A percentile compares a stretch with the other conserved stretches of the same genome.
These are phyloP conservation scores for Eumerus sabulonum DNA, from an alignment of 2,888 invertebrate species.

Conservation along the genomic window DNA sequence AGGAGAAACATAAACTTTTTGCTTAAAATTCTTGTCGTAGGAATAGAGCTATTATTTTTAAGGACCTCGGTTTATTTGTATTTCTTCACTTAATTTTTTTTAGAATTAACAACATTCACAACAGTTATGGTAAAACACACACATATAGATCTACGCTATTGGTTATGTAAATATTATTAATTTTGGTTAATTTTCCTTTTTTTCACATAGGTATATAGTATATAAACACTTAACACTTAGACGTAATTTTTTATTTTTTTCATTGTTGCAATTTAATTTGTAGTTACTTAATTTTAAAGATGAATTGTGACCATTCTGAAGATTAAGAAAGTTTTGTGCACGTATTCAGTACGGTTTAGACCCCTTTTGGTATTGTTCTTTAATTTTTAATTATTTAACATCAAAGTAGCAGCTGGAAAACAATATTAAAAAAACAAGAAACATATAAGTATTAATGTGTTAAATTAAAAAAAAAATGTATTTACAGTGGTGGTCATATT, in stretches of 20 bases:
- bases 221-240: conserved; percentile 54
- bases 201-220: too few species aligned
- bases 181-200: conserved; percentile 6
- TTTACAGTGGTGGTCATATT: too few species aligned
- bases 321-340: neutral
- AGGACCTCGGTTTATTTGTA: neutral
- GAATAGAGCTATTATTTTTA: neutral
- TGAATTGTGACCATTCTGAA: conserved; percentile 15
- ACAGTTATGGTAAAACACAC: conserved; percentile 27
- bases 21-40: too few species aligned
- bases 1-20: too few species aligned
- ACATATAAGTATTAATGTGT: too few species aligned
- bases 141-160: conserved; percentile 10
- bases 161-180: conserved; percentile 24
- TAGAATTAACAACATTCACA: conserved; percentile 27
- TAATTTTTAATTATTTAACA: neutral
- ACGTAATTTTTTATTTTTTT: conserved; percentile 18
- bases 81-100: neutral
- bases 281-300: conserved; percentile 13
- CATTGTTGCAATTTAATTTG: conserved; percentile 1
- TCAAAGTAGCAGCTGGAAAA: neutral
- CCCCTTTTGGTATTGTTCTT: neutral
- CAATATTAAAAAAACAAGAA: too few species aligned
- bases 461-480: too few species aligned
- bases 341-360: too few species aligned